phyloP scores from a whole-genome alignment of 2,888 invertebrate species.

The Rhingia rostrata region DNA sequence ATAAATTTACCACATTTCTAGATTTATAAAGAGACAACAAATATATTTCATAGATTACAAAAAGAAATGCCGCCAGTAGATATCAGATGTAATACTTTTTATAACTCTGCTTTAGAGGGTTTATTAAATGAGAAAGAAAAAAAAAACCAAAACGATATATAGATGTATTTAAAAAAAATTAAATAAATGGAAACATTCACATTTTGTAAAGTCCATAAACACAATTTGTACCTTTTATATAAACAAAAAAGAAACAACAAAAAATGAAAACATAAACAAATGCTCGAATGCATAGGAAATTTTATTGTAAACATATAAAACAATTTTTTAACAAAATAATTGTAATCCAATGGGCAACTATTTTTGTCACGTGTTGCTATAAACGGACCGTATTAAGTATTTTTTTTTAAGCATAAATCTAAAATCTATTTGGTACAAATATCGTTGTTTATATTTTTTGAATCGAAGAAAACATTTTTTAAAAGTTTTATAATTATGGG shows the following conservation, averaged over 20 bases:
- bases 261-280: background rate
- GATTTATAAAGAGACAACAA: slow-evolving; percentile 1
- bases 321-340: slow-evolving; percentile 43
- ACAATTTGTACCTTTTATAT: slow-evolving; percentile 74
- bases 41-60: slow-evolving; percentile 5
- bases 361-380: slow-evolving; percentile 48
- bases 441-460: too few species aligned
- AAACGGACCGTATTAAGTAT: slow-evolving; percentile 9
- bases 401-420: too few species aligned
- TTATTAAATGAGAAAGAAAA: slow-evolving; percentile 5
- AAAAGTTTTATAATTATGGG: too few species aligned
- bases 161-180: slow-evolving; percentile 21
- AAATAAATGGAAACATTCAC: slow-evolving; percentile 30
- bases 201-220: slow-evolving; percentile 65
- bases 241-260: slow-evolving; percentile 4
- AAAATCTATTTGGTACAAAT: too few species aligned
- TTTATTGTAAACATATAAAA: slow-evolving; percentile 61
- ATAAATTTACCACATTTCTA: background rate
- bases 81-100: slow-evolving; percentile 31
- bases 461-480: too few species aligned
- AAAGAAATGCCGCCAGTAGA: slow-evolving; percentile 33
- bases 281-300: slow-evolving; percentile 33
- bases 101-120: slow-evolving; percentile 43
- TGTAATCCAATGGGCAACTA: slow-evolving; percentile 49
- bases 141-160: slow-evolving; percentile 11